These are phyloP conservation scores for Dascillus cervinus DNA, from an alignment of 2,888 invertebrate species.

Conservation along the genomic window DNA sequence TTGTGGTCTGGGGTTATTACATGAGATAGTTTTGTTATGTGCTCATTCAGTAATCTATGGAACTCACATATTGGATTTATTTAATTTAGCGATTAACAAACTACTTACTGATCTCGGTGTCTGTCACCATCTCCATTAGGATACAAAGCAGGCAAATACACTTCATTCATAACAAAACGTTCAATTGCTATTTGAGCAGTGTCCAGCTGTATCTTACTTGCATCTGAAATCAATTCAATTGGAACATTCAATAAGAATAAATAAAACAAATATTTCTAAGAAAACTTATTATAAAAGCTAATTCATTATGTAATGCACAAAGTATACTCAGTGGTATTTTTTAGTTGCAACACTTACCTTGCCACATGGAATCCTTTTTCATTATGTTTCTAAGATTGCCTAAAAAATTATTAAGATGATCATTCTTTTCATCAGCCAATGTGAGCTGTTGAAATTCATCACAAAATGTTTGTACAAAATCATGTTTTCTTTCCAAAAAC, in stretches of 20 bases:
- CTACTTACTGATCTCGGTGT: constrained; percentile 75
- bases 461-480: constrained; percentile 65
- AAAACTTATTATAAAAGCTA: too few species aligned
- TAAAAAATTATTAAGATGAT: constrained; percentile 77
- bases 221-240: constrained; percentile 44
- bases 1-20: constrained; percentile 72
- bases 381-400: constrained; percentile 61
- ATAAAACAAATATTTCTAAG: constrained; percentile 1
- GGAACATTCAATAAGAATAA: background rate
- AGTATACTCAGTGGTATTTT: constrained; percentile 1
- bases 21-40: constrained; percentile 73
- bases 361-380: constrained; percentile 63
- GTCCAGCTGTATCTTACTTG: constrained; percentile 62
- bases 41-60: constrained; percentile 75
- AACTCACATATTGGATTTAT: too few species aligned
- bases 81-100: too few species aligned
- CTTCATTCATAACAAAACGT: constrained; percentile 80
- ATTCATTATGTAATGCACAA: too few species aligned
- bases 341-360: constrained; percentile 53
- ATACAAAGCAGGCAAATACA: constrained; percentile 89
- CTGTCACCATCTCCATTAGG: constrained; percentile 96
- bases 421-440: constrained; percentile 86
- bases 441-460: constrained; percentile 71
- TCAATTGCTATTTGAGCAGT: constrained; percentile 80
- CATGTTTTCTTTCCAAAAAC: constrained; percentile 72